Conservation (phyloP, 2,113 vertebrate species). For the Drymodes brunneopygia region DNA sequence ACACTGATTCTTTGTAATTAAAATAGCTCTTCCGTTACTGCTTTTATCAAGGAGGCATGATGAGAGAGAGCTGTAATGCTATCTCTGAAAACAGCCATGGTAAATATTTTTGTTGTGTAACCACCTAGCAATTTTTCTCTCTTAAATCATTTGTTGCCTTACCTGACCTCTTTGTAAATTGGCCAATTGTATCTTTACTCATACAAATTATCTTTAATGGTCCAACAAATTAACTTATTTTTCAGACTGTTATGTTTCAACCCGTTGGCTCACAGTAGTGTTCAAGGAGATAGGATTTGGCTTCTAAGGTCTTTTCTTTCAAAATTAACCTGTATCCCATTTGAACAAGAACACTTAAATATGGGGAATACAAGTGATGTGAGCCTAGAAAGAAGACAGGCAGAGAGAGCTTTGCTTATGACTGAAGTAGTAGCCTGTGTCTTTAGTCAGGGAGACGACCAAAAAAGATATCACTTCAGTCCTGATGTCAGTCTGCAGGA, state of each 20-base stretch:
- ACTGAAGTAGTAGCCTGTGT: neutral
- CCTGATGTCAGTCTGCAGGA: neutral
- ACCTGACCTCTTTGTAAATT: neutral
- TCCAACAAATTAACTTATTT: neutral
- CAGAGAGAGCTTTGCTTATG: neutral
- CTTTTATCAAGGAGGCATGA: neutral
- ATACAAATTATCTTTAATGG: neutral
- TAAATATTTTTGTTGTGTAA: conserved; percentile 35
- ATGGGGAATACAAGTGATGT: neutral
- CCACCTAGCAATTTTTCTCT: neutral
- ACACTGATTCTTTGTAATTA: conserved; percentile 56
- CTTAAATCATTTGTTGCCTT: neutral
- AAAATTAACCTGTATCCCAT: neutral
- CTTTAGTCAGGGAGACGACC: neutral
- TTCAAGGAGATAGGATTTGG: neutral
- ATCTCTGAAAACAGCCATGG: neutral
- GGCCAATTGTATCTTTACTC: neutral
- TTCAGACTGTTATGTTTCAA: neutral
- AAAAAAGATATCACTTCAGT: neutral
- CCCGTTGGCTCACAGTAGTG: neutral
- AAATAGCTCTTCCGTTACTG: conserved; percentile 47
- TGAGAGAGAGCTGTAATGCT: conserved; percentile 5
- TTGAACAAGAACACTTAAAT: neutral
- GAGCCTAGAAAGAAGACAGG: neutral
- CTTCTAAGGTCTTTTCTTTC: neutral